Evolutionary conservation across 2,888 invertebrate genomes (phyloP).

Genomic region (Xylota sylvarum): DNA sequence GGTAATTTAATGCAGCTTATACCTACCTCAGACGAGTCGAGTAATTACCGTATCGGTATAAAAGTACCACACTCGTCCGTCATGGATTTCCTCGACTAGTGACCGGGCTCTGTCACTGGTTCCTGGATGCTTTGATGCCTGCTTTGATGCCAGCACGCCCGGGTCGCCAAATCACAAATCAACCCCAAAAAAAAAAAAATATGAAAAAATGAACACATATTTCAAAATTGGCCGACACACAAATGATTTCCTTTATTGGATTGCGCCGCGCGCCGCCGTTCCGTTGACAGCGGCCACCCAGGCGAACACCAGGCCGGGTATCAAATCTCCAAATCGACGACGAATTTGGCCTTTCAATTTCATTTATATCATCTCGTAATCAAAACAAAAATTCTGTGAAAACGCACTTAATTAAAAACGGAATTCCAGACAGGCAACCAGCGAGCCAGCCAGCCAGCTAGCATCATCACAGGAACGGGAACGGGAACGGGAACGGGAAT

Average conservation of each 20-base stretch:
- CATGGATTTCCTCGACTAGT: conserved; percentile 49
- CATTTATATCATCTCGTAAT: conserved; percentile 75
- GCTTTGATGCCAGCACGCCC: too few relatives aligned
- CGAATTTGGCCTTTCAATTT: conserved; percentile 76
- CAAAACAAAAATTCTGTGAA: conserved; percentile 77
- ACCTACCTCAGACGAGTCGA: conserved; percentile 60
- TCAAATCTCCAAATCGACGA: conserved; percentile 72
- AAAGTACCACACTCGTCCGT: conserved; percentile 67
- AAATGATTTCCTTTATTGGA: conserved; percentile 74
- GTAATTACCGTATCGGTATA: conserved; percentile 75
- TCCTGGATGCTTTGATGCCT: not conserved
- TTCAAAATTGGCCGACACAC: conserved; percentile 56
- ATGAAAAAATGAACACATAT: conserved; percentile 34
- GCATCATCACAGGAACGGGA: conserved; percentile 23
- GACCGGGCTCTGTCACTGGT: conserved; percentile 41
- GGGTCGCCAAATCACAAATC: conserved; percentile 47
- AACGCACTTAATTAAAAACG: conserved; percentile 77
- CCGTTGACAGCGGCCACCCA: conserved; percentile 75
- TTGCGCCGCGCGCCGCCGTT: conserved; percentile 62
- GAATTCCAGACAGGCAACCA: conserved; percentile 75
- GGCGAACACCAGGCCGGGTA: conserved; percentile 39
- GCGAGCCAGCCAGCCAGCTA: conserved; percentile 17
- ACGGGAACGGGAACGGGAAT: too few relatives aligned
- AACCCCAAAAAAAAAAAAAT: conserved; percentile 48
- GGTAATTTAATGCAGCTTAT: conserved; percentile 77